Evolutionary conservation across 1,140 invertebrate genomes (phyloP).

Genomic region (Portunus trituberculatus): DNA sequence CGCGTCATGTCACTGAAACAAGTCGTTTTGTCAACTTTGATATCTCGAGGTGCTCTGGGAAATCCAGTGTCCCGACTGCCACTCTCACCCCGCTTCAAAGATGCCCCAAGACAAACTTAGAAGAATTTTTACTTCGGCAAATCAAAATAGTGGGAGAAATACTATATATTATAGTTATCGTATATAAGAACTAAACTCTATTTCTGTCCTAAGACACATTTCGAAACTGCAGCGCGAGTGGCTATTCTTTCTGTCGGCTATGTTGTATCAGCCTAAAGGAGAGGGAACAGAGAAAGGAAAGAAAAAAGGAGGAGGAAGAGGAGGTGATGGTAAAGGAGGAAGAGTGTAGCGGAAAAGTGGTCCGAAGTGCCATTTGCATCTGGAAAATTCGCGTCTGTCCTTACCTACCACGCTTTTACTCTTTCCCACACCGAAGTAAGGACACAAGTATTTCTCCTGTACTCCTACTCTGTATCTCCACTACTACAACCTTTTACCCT

Average conservation of each 20-base stretch:
- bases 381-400: neutral
- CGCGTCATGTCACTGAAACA: neutral
- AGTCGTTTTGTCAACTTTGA: neutral
- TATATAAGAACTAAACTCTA: neutral
- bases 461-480: neutral
- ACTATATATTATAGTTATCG: neutral
- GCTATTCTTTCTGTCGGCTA: neutral
- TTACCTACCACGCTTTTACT: neutral
- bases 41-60: neutral
- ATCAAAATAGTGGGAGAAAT: neutral
- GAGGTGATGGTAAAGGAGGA: neutral
- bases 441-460: neutral
- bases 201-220: neutral
- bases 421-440: neutral
- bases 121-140: neutral
- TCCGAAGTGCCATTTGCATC: conserved; percentile 3
- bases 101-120: neutral
- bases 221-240: neutral
- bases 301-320: neutral
- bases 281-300: neutral
- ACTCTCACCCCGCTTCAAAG: neutral
- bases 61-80: neutral
- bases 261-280: neutral
- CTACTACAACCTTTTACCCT: neutral
- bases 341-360: conserved; percentile 9